Conservation (phyloP, 1,140 invertebrate species). For the Pseudomyrmex pallidus region DNA sequence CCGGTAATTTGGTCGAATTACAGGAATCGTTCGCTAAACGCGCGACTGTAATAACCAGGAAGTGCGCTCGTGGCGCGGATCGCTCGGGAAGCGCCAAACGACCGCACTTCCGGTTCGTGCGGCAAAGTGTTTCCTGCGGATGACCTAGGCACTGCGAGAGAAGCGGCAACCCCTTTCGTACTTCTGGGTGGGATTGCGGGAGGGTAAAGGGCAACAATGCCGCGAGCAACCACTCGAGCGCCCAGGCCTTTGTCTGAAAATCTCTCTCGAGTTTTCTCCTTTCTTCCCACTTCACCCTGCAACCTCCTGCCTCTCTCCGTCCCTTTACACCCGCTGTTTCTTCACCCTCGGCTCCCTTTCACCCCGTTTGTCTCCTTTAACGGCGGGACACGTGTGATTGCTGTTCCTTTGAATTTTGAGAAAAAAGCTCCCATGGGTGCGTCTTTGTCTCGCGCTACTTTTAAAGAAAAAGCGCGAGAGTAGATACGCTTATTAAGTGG, state of each 20-base stretch:
- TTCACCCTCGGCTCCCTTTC: slow-evolving; percentile 1
- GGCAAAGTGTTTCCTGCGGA: slow-evolving; percentile 71
- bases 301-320: background rate
- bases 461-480: slow-evolving; percentile 26
- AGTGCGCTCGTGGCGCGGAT: slow-evolving; percentile 57
- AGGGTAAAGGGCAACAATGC: slow-evolving; percentile 80
- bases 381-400: slow-evolving; percentile 50
- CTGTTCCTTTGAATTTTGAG: slow-evolving; percentile 58
- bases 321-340: background rate
- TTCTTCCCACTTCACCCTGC: slow-evolving; percentile 31
- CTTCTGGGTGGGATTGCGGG: slow-evolving; percentile 28
- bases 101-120: slow-evolving; percentile 71
- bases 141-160: slow-evolving; percentile 42
- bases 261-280: slow-evolving; percentile 67
- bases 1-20: slow-evolving; percentile 46
- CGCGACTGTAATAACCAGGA: slow-evolving; percentile 50
- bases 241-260: slow-evolving; percentile 77
- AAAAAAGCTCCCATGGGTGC: slow-evolving; percentile 38
- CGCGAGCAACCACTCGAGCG: slow-evolving; percentile 76
- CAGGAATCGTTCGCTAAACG: slow-evolving; percentile 14
- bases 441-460: slow-evolving; percentile 32
- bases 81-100: slow-evolving; percentile 71
- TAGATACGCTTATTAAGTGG: slow-evolving; percentile 6
- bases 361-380: slow-evolving; percentile 35
- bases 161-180: slow-evolving; percentile 66